Evolutionary conservation across 2,797 vertebrate species (phyloP).

Genomic region (Leuciscus waleckii): DNA sequence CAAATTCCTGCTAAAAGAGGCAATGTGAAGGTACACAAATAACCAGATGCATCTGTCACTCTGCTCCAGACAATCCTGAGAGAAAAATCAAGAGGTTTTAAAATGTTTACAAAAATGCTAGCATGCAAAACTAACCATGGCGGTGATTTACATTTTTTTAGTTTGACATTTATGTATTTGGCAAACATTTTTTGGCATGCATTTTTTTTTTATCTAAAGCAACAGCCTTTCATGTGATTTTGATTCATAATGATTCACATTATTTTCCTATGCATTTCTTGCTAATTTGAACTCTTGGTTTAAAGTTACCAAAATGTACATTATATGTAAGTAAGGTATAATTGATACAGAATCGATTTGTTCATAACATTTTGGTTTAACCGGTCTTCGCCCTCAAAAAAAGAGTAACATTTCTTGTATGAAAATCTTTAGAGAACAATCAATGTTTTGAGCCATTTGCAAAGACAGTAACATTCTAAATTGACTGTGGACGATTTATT

Average conservation of each 20-base stretch:
- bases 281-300: not conserved
- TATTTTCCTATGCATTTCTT: not conserved
- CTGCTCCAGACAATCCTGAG: conserved; percentile 15
- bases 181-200: not conserved
- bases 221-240: not conserved
- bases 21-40: conserved; percentile 28
- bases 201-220: not conserved
- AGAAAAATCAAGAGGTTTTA: conserved; percentile 13
- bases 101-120: not conserved
- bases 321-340: not conserved
- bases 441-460: not conserved
- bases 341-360: not conserved
- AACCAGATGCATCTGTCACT: conserved; percentile 55
- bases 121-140: not conserved
- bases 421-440: not conserved
- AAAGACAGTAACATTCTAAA: not conserved
- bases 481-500: not conserved
- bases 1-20: conserved; percentile 46
- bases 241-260: too few species aligned
- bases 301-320: not conserved
- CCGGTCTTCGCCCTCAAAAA: not conserved
- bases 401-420: not conserved
- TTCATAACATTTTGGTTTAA: not conserved
- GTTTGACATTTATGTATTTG: not conserved
- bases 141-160: not conserved